A percentile compares a stretch with the other conserved stretches of the same genome.
phyloP scores from a whole-genome alignment of 35 echinoderm and acorn worm genomes.

The Ophiothrix spiculata region DNA sequence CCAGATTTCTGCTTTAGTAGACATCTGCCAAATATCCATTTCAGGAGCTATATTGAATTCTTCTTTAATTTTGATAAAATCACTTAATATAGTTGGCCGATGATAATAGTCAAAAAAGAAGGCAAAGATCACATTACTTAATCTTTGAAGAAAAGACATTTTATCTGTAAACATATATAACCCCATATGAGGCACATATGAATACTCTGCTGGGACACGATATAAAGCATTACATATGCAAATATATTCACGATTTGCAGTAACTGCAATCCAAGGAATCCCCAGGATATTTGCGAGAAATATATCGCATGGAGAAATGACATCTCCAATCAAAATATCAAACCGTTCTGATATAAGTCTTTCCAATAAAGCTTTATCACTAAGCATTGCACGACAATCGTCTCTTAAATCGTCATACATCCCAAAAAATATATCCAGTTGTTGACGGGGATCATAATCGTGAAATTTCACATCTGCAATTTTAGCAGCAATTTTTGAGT shows the following conservation, averaged over 20 bases:
- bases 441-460: not conserved
- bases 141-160: not conserved
- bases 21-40: not conserved
- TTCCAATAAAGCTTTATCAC: not conserved
- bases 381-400: not conserved
- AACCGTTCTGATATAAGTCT: not conserved
- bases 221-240: not conserved
- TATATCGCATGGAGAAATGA: not conserved
- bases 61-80: not conserved
- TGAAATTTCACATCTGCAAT: not conserved
- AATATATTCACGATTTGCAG: not conserved
- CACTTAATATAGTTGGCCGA: not conserved
- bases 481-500: not conserved
- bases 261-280: not conserved
- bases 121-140: not conserved
- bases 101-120: not conserved
- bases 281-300: not conserved
- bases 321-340: constrained; percentile 7
- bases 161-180: not conserved
- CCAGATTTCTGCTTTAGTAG: not conserved
- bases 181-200: not conserved
- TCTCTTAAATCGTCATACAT: not conserved
- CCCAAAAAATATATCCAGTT: not conserved
- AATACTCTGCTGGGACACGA: not conserved
- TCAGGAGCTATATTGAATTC: not conserved